Evolutionary conservation across 92 coral and sea anemone genomes (phyloP), one percentile per base, ranked within the genome.

Genomic region (Chrysogorgia sp.): DNA sequence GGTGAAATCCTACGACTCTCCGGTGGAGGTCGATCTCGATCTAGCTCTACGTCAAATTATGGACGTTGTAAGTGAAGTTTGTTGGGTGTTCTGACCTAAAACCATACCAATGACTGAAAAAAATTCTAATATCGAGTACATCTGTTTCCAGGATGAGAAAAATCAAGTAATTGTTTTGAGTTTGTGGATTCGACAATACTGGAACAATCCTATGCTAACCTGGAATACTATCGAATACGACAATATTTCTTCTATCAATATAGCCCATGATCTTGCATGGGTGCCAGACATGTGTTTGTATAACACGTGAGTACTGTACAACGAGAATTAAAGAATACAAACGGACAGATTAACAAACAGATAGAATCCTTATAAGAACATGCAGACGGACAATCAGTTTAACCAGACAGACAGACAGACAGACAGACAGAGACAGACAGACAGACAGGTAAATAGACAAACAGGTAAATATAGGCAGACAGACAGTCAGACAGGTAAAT

Each of bases 241-340:
- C 12, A 80, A 53, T 17, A 80, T 83, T 22, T 63, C 72, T 34
- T 66, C 87, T 28, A 75, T 83, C 13, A 83, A 83, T 10, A 83
- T 83, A 10, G 87, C 76, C 53, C 71, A 55, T 20, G 59, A 57
- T 37, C 65, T 58, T 24, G 79, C 76, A 7, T 83, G 87, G 87
- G 77, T 83, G 7, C 87, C 87, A 22, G 87, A 83, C 57, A 66
- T 83, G 31, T 71, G 74, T 45, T 76, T 83, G 50, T 83, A 83
- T 63, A 83, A 83, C 61, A 83, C 80, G 87, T 83, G 76, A 31
- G 87, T 76, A 32, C 10, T 32, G 17, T 17, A 17, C 22, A 52
- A 20, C 17, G 21, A 5, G 59, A 5, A 52, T 5, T 37, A 12
- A 37, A 4, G 12, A 37, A 37, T 12, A 37, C 12, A 12, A 37